These are phyloP conservation scores for Morbakka virulenta DNA, from an alignment of 30 jellyfish, hydroid and myxozoan genomes.

Conservation along the genomic window DNA sequence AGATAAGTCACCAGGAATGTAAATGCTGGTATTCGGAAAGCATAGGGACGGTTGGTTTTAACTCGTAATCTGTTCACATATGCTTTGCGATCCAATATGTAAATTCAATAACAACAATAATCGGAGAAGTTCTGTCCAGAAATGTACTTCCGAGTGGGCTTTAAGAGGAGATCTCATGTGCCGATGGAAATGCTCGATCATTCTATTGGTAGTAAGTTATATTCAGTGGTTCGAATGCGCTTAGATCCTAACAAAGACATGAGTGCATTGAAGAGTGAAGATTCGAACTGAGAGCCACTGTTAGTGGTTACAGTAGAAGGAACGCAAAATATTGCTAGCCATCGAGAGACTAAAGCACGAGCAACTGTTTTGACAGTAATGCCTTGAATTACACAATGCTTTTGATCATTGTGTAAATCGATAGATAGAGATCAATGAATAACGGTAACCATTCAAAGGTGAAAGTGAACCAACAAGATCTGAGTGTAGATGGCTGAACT, in stretches of 20 bases:
- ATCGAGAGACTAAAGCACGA: conserved; percentile 12
- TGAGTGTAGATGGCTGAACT: conserved; percentile 30
- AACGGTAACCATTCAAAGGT: conserved; percentile 10
- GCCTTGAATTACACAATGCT: conserved; percentile 25
- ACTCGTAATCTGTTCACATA: conserved; percentile 15
- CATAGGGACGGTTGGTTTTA: conserved; percentile 8
- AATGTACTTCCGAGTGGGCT: conserved; percentile 5
- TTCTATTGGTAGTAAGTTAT: conserved; percentile 47
- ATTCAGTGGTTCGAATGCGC: conserved; percentile 20
- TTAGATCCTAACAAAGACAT: background rate
- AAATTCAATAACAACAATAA: background rate
- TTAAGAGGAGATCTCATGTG: conserved; percentile 2
- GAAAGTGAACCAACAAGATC: conserved; percentile 52
- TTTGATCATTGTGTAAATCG: conserved; percentile 61
- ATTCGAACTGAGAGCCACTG: conserved; percentile 52
- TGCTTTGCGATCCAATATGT: background rate
- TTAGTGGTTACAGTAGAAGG: conserved; percentile 27
- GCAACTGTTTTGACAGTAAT: conserved; percentile 36
- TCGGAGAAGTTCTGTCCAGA: conserved; percentile 35
- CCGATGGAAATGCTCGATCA: conserved; percentile 50
- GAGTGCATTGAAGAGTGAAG: conserved; percentile 5
- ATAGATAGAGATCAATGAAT: conserved; percentile 30
- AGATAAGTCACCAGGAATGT: too few relatives aligned
- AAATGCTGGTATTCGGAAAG: conserved; percentile 1
- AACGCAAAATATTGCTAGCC: conserved; percentile 46